Evolutionary conservation across 2,888 invertebrate species (phyloP).

Genomic region (Abscondita cerata): DNA sequence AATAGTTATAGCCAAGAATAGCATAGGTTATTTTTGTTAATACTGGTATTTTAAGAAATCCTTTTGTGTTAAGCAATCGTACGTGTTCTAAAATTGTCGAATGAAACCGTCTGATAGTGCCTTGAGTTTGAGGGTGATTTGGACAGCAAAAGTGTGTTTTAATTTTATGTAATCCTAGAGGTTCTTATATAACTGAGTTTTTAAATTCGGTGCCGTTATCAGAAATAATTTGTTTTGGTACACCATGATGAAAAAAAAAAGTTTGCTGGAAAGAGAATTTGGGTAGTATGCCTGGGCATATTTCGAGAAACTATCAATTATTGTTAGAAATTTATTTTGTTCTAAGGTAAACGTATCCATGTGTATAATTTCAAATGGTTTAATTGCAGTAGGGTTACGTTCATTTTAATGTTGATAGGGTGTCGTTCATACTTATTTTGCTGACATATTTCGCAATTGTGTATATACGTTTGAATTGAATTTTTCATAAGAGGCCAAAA

Average conservation of each 20-base stretch:
- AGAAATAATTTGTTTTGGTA: slow-evolving; percentile 7
- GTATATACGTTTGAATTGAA: too few species aligned
- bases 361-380: slow-evolving; percentile 10
- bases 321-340: slow-evolving; percentile 11
- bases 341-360: slow-evolving; percentile 7
- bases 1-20: slow-evolving; percentile 12
- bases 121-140: too few species aligned
- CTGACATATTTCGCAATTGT: too few species aligned
- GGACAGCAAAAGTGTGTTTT: too few species aligned
- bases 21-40: slow-evolving; percentile 7
- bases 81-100: not conserved
- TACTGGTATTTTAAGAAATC: not conserved
- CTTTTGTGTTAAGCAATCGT: not conserved
- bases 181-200: too few species aligned
- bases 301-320: slow-evolving; percentile 9
- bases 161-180: too few species aligned
- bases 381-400: slow-evolving; percentile 12
- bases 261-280: not conserved
- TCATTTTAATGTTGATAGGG: slow-evolving; percentile 5
- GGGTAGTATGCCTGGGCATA: slow-evolving; percentile 4
- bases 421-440: too few species aligned
- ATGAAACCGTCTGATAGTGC: too few species aligned
- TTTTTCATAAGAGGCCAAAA: too few species aligned
- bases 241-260: slow-evolving; percentile 1
- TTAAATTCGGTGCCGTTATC: slow-evolving; percentile 10